Evolutionary conservation across 2,888 invertebrate species (phyloP).

Genomic region (Hirtodrosophila cameraria): DNA sequence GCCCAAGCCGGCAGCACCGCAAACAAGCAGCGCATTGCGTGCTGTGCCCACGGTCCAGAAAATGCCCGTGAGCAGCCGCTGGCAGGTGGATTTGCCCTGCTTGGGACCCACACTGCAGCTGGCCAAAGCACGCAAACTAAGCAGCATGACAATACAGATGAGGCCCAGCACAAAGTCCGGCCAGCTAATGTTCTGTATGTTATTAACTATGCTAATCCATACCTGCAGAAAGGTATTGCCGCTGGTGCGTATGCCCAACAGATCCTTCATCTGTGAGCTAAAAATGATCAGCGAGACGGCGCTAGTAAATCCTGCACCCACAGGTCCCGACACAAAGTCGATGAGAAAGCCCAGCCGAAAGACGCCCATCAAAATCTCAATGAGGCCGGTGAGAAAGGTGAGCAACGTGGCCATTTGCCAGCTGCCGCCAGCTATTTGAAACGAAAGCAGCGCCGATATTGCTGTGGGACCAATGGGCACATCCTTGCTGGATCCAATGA

Average conservation of each 20-base stretch:
- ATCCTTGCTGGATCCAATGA: slow-evolving; percentile 96
- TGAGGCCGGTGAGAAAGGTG: slow-evolving; percentile 89
- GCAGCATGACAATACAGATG: slow-evolving; percentile 89
- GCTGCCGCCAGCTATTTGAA: slow-evolving; percentile 89
- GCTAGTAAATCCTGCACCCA: slow-evolving; percentile 94
- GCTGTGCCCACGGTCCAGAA: slow-evolving; percentile 92
- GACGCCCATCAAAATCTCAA: slow-evolving; percentile 92
- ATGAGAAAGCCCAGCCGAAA: slow-evolving; percentile 94
- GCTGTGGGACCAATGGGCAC: slow-evolving; percentile 97
- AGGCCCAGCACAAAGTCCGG: slow-evolving; percentile 92
- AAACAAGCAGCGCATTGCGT: slow-evolving; percentile 93
- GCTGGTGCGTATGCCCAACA: slow-evolving; percentile 89
- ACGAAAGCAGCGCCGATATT: slow-evolving; percentile 94
- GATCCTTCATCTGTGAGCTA: slow-evolving; percentile 93
- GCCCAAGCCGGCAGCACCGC: slow-evolving; percentile 88
- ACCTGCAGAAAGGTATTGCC: slow-evolving; percentile 92
- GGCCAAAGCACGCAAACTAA: slow-evolving; percentile 90
- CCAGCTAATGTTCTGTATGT: slow-evolving; percentile 88
- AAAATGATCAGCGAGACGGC: slow-evolving; percentile 95
- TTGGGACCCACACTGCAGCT: slow-evolving; percentile 87
- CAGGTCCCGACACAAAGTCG: slow-evolving; percentile 95
- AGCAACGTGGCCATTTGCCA: slow-evolving; percentile 89
- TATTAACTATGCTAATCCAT: slow-evolving; percentile 89
- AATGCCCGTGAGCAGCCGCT: slow-evolving; percentile 87
- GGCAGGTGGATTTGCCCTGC: slow-evolving; percentile 85